Evolutionary conservation across 2,113 vertebrate genomes (phyloP).

Genomic region (Marmota flaviventris): DNA sequence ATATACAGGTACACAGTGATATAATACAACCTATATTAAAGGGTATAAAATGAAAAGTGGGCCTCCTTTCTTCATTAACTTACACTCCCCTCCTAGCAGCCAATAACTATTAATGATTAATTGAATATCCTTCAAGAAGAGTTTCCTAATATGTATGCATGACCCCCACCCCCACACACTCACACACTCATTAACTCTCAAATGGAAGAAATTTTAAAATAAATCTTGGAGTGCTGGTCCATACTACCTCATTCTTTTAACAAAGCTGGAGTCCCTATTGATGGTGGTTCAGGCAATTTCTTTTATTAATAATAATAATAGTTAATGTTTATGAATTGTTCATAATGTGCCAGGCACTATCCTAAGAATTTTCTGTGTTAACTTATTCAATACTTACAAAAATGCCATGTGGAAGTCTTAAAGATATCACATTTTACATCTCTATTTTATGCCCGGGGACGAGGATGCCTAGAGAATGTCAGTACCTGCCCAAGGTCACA

Average conservation of each 20-base stretch:
- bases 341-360: neutral
- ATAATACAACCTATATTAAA: conserved; percentile 28
- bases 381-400: neutral
- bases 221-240: neutral
- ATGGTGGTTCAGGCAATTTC: conserved; percentile 13
- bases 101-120: neutral
- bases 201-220: neutral
- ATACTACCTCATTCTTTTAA: neutral
- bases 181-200: neutral
- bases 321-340: neutral
- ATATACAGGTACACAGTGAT: neutral
- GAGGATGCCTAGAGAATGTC: neutral
- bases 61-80: neutral
- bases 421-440: neutral
- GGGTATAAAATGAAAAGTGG: conserved; percentile 25
- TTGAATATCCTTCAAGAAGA: conserved; percentile 30
- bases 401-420: neutral
- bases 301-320: conserved; percentile 27
- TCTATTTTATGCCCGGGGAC: neutral
- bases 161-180: neutral
- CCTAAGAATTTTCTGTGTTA: neutral
- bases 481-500: neutral
- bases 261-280: neutral
- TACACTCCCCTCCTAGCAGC: neutral
- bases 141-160: neutral